Evolutionary conservation across 2,888 invertebrate genomes (phyloP), one percentile per base, ranked within the genome.

Genomic region (Homarus gammarus): DNA sequence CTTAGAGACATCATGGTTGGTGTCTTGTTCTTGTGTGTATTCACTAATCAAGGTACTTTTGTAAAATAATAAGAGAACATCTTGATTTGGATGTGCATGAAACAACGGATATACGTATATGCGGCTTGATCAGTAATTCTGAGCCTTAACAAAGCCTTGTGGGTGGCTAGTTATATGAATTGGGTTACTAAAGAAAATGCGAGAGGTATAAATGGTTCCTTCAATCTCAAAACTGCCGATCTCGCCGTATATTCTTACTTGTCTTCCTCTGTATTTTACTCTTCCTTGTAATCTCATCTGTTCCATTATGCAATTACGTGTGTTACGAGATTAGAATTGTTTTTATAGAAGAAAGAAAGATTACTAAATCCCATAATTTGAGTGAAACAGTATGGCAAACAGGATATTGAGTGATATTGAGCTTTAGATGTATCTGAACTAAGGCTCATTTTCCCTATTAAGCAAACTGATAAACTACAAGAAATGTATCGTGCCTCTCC

Each of bases 371-470:
- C 79, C 61, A 78, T 85, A 75, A 51, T 61, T 79, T 87, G 83
- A 83, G 87, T 83, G 87, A 75, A 79, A 84, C 86, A 70, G 77
- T 89, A 89, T 89, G 88, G 88, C 88, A 89, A 89, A 89, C 88
- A 89, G 88, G 77, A 88, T 88, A 75, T 68, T 77, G 72, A 73
- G 86, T 72, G 82, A 87, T 77, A 84, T 51, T 84, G 88, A 89
- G 83, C 83, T 89, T 89, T 89, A 84, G 75, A 75, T 86, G 49
- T 89, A 77, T 77, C 38, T 84, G 68, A 77, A 78, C 64, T 89
- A 84, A 78, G 70, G 88, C 83, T 89, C 83, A 68, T 78, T 84
- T 89, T 89, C 88, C 88, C 78, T 75, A 33, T 77, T 82, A 78
- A 89, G 84, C 78, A 64, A 78, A 81, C 51, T 61, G 83, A 84